These are phyloP conservation scores for Noctilio leporinus DNA, from an alignment of 2,113 vertebrate genomes.

Conservation along the genomic window DNA sequence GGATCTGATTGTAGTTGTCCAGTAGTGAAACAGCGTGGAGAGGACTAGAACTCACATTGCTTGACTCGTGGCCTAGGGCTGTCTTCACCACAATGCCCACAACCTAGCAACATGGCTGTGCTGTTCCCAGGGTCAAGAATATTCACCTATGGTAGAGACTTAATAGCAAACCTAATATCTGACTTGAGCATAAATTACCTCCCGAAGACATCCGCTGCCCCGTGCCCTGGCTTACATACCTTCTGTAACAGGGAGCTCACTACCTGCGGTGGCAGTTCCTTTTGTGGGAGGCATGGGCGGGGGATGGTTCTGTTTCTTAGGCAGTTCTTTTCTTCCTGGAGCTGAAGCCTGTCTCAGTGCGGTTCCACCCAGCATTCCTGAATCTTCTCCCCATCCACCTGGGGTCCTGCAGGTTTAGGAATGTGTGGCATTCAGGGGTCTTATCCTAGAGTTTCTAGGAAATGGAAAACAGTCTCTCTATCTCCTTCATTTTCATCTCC, in stretches of 20 bases:
- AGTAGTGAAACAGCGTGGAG: too few relatives aligned
- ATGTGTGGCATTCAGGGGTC: not conserved
- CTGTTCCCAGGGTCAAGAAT: not conserved
- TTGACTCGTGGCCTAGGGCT: too few relatives aligned
- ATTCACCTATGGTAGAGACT: not conserved
- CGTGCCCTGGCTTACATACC: not conserved
- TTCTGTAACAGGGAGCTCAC: not conserved
- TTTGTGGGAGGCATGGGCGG: not conserved
- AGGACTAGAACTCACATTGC: not conserved
- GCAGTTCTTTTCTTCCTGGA: not conserved
- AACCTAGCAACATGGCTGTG: fast-evolving
- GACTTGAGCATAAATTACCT: not conserved
- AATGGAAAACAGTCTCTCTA: not conserved
- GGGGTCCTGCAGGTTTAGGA: not conserved
- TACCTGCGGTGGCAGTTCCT: too few relatives aligned
- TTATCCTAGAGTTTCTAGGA: not conserved
- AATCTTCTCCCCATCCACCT: too few relatives aligned
- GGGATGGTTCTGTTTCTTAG: not conserved
- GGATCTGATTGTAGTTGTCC: not conserved
- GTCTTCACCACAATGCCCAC: fast-evolving
- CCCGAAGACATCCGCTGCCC: not conserved
- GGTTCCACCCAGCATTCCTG: too few relatives aligned
- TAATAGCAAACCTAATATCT: not conserved
- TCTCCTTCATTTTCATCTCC: not conserved
- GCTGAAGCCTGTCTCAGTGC: not conserved